These are phyloP conservation scores for Maniola jurtina DNA, from an alignment of 1,140 invertebrate species.

Conservation along the genomic window DNA sequence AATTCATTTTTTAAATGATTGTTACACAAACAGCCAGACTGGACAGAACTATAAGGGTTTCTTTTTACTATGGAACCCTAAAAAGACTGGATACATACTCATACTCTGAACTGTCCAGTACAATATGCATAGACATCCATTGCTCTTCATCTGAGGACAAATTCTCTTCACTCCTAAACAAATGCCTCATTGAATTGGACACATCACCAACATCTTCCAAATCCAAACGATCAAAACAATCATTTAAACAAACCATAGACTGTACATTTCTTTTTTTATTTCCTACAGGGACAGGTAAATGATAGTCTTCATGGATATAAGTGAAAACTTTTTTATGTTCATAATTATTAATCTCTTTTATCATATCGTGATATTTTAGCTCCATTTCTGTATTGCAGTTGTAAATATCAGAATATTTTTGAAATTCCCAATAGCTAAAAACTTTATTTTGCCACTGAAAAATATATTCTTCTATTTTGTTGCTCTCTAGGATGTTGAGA, in stretches of 20 bases:
- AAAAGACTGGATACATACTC: conserved; percentile 36
- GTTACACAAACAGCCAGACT: too few relatives aligned
- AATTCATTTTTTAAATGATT: too few relatives aligned
- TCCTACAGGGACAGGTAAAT: conserved; percentile 45
- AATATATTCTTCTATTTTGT: conserved; percentile 45
- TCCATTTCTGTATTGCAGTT: conserved; percentile 57
- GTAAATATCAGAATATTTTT: conserved; percentile 48
- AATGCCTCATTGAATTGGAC: conserved; percentile 41
- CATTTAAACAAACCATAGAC: conserved; percentile 29
- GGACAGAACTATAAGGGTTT: too few relatives aligned
- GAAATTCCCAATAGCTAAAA: conserved; percentile 56
- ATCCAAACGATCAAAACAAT: conserved; percentile 44
- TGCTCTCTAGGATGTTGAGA: conserved; percentile 31
- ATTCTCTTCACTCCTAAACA: conserved; percentile 55
- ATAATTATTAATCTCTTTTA: conserved; percentile 40
- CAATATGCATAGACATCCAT: conserved; percentile 63
- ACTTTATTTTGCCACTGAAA: conserved; percentile 75
- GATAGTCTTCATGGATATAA: conserved; percentile 59
- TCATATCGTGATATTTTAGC: conserved; percentile 50
- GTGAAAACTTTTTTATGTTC: conserved; percentile 56
- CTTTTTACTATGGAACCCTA: too few relatives aligned
- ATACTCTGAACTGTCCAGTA: conserved; percentile 63
- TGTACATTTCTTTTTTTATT: conserved; percentile 28
- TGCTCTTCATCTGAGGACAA: conserved; percentile 29
- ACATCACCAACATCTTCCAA: conserved; percentile 33